Conservation (phyloP, 2,797 vertebrate genomes). For the Eremophila alpestris region DNA sequence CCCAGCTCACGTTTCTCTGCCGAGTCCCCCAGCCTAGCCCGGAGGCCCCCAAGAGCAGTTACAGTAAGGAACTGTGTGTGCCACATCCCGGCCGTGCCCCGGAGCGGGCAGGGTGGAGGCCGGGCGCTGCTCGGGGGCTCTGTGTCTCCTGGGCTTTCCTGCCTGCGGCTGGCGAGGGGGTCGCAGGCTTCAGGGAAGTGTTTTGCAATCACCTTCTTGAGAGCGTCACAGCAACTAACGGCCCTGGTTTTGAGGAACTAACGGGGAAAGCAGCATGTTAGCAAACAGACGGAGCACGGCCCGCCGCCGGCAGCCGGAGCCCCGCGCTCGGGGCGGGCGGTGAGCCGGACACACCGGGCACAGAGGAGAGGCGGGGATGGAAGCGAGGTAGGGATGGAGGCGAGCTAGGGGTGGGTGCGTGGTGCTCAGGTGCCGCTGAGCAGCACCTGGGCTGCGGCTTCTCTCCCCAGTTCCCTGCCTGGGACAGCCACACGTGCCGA, state of each 20-base stretch:
- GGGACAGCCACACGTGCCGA: background rate
- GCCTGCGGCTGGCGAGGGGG: constrained; percentile 1
- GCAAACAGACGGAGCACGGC: background rate
- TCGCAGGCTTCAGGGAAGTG: constrained; percentile 61
- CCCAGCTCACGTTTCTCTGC: too few species aligned
- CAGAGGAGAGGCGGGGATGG: background rate
- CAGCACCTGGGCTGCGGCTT: background rate
- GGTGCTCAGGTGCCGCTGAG: background rate
- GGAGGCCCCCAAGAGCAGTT: background rate
- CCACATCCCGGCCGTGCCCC: background rate
- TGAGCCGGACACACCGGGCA: background rate
- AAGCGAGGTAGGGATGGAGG: background rate
- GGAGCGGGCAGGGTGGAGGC: background rate
- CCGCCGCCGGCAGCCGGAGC: background rate
- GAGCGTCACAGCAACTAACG: constrained; percentile 63
- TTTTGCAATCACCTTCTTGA: constrained; percentile 71
- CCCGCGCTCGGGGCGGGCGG: background rate
- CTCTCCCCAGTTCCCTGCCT: background rate
- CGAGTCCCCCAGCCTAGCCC: background rate
- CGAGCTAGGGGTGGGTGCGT: background rate
- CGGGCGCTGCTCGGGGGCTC: background rate
- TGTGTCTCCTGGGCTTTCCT: constrained; percentile 33
- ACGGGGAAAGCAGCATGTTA: background rate
- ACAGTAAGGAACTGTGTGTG: background rate
- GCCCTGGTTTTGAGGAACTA: constrained; percentile 60